phyloP scores from a whole-genome alignment of 2,888 invertebrate species.

The Spisula solida region DNA sequence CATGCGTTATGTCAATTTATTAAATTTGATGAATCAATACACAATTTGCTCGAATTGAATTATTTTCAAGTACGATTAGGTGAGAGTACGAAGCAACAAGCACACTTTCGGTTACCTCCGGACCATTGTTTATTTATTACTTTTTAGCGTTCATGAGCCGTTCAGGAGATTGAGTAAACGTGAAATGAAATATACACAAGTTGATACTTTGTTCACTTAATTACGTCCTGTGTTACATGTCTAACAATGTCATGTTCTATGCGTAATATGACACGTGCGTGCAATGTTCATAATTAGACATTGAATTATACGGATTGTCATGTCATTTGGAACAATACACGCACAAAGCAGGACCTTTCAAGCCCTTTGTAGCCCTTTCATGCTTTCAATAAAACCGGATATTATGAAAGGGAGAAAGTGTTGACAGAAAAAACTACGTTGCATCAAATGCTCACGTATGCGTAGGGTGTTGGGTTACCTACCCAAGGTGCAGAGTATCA shows the following conservation, averaged over 20 bases:
- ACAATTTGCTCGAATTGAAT: neutral
- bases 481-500: neutral
- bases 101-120: no score
- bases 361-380: neutral
- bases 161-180: neutral
- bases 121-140: neutral
- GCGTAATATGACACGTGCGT: neutral
- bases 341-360: neutral
- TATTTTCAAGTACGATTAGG: neutral
- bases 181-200: neutral
- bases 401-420: slow-evolving; percentile 23
- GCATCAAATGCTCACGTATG: neutral
- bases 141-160: neutral
- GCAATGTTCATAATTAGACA: slow-evolving; percentile 9
- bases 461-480: neutral
- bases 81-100: neutral
- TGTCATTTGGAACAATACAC: slow-evolving; percentile 18
- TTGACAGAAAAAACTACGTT: slow-evolving; percentile 24
- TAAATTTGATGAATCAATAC: no score
- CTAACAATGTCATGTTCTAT: neutral
- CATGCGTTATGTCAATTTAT: no score
- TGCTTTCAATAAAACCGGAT: slow-evolving; percentile 10
- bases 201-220: neutral
- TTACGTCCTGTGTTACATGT: neutral
- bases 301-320: slow-evolving; percentile 21